Evolutionary conservation across 2,888 invertebrate genomes (phyloP), one percentile per base, ranked within the genome.

Genomic region (Epistrophella euchroma): DNA sequence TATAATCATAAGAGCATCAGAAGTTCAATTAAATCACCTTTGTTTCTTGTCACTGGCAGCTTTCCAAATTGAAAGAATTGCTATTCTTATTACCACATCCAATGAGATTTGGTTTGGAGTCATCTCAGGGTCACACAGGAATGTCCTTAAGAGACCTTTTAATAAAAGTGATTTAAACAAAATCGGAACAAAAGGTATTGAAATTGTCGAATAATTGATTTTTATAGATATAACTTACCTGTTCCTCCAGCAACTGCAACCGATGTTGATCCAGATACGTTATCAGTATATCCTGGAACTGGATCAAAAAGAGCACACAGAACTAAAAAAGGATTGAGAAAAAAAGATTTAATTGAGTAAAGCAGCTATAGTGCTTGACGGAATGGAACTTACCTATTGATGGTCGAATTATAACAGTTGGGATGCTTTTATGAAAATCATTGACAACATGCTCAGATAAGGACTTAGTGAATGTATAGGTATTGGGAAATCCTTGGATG

Each of bases 341-440:
- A 19, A 47, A 6, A 32, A 0, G n/a, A n/a, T n/a, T n/a, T n/a
- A n/a, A n/a, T n/a, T n/a, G n/a, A n/a, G n/a, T n/a, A n/a, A n/a
- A n/a, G n/a, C n/a, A n/a, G n/a, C n/a, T n/a, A n/a, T n/a, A n/a
- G n/a, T n/a, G n/a, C n/a, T n/a, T n/a, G n/a, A n/a, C n/a, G n/a
- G n/a, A n/a, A n/a, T n/a, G n/a, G n/a, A n/a, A n/a, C n/a, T 66
- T 77, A 85, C 85, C 85, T 50, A 85, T 85, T 6, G 85, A 81
- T 13, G 80, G 80, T 35, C 85, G 72, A 56, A 81, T 62, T n/a
- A 85, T 85, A 22, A 52, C 76, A 47, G 73, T 52, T 0, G 80
- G 76, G 15, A 85, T 13, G 15, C 37, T 52, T n/a, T 68, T 11
- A 11, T 50, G 75, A n/a, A 80, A 80, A 52, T 85, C 85, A 22